Percentiles rank a stretch among this genome's conserved stretches.
Conservation (phyloP, 2,888 invertebrate species). For the Adela reaumurella region DNA sequence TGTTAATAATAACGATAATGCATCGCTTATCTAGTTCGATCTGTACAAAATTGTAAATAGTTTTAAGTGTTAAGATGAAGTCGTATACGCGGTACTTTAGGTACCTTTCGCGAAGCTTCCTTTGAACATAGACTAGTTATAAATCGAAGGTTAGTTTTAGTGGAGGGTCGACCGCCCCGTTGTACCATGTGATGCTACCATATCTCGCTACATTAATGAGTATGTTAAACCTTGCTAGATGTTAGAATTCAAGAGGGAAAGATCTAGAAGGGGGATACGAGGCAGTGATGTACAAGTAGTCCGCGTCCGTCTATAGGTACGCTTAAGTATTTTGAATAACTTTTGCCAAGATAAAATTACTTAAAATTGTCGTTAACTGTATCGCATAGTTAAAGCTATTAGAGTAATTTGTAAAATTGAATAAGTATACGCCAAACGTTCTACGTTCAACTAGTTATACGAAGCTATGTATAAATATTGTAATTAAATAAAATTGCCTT, state of each 20-base stretch:
- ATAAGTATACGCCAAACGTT: conserved; percentile 53
- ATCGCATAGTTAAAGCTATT: conserved; percentile 46
- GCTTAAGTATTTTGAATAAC: conserved; percentile 53
- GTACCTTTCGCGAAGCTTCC: background rate
- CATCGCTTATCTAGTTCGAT: background rate
- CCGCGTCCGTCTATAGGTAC: conserved; percentile 13
- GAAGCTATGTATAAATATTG: conserved; percentile 27
- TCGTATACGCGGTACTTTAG: background rate
- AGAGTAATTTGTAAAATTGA: conserved; percentile 32
- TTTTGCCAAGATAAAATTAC: conserved; percentile 58
- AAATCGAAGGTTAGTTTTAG: background rate
- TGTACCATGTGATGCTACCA: conserved; percentile 67
- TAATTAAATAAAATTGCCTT: conserved; percentile 45
- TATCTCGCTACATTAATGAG: conserved; percentile 60
- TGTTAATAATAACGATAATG: background rate
- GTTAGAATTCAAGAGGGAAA: conserved; percentile 19
- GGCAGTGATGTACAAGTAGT: background rate
- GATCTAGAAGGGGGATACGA: background rate
- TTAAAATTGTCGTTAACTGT: conserved; percentile 50
- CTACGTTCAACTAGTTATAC: conserved; percentile 49
- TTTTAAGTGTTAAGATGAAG: background rate
- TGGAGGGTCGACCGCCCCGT: conserved; percentile 13
- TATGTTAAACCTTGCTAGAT: conserved; percentile 41
- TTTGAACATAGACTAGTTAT: background rate
- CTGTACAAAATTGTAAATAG: background rate